A percentile compares a stretch with the other conserved stretches of the same genome.
These are phyloP conservation scores for Agonopterix subpropinquella DNA, from an alignment of 2,888 invertebrate species.

Conservation along the genomic window DNA sequence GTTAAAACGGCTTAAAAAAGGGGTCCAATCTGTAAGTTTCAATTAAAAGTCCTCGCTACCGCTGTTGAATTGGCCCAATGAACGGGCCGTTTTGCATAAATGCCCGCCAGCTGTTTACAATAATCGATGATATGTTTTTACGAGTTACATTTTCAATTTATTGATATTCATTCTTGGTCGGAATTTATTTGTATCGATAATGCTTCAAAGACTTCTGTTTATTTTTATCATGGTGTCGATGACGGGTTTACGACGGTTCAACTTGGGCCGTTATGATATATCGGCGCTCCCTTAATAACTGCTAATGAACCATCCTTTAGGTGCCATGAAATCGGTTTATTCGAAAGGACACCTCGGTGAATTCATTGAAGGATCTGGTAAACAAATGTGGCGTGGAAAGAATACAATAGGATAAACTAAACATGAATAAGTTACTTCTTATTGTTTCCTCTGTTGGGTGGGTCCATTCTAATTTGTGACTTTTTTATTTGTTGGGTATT, in stretches of 20 bases:
- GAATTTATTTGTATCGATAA: constrained; percentile 69
- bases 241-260: constrained; percentile 47
- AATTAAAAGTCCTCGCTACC: constrained; percentile 61
- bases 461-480: constrained; percentile 41
- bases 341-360: constrained; percentile 9
- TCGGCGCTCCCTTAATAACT: constrained; percentile 38
- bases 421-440: constrained; percentile 38
- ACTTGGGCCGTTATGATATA: constrained; percentile 32
- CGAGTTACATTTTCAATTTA: constrained; percentile 69
- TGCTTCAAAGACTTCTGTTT: constrained; percentile 64
- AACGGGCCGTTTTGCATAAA: constrained; percentile 65
- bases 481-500: constrained; percentile 50
- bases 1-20: neutral
- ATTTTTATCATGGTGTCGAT: constrained; percentile 43
- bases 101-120: constrained; percentile 72
- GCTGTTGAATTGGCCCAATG: constrained; percentile 61
- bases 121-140: constrained; percentile 73
- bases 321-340: constrained; percentile 17
- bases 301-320: constrained; percentile 24
- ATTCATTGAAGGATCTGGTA: constrained; percentile 17
- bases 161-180: constrained; percentile 62
- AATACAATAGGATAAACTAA: constrained; percentile 40
- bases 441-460: constrained; percentile 50
- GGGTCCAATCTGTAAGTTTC: constrained; percentile 30
- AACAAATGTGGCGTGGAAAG: constrained; percentile 25